These are phyloP conservation scores for Marisa cornuarietis DNA, from an alignment of 1,140 invertebrate species.

Conservation along the genomic window DNA sequence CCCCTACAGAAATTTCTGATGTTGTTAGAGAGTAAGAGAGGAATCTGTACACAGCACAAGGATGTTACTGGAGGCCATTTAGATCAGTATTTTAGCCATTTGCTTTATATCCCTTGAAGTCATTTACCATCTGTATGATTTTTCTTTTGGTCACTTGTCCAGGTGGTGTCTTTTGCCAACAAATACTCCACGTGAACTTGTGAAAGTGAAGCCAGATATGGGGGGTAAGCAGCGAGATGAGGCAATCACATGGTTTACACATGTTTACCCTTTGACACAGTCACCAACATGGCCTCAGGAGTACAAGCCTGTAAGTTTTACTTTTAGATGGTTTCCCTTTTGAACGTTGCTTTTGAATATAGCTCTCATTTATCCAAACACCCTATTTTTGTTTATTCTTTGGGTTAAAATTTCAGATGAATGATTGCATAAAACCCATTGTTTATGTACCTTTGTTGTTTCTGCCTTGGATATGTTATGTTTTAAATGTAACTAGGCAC, in stretches of 20 bases:
- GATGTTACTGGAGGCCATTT: too few relatives aligned
- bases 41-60: too few relatives aligned
- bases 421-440: not conserved
- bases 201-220: conserved; percentile 89
- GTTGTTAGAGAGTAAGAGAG: too few relatives aligned
- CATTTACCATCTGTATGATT: too few relatives aligned
- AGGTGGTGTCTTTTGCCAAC: conserved; percentile 99
- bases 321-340: not conserved
- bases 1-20: too few relatives aligned
- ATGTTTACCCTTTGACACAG: conserved; percentile 96
- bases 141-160: conserved; percentile 13
- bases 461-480: not conserved
- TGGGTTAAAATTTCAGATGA: not conserved
- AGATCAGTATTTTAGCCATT: too few relatives aligned
- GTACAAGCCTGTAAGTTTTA: conserved; percentile 80
- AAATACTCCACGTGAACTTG: conserved; percentile 90
- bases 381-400: not conserved
- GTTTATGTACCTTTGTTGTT: not conserved
- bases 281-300: conserved; percentile 88
- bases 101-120: too few relatives aligned
- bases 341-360: not conserved
- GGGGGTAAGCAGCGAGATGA: conserved; percentile 97
- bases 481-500: too few relatives aligned
- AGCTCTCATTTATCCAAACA: not conserved
- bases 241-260: conserved; percentile 97